Conservation (phyloP, 2,113 vertebrate genomes). For the Herpetotheres cachinnans region DNA sequence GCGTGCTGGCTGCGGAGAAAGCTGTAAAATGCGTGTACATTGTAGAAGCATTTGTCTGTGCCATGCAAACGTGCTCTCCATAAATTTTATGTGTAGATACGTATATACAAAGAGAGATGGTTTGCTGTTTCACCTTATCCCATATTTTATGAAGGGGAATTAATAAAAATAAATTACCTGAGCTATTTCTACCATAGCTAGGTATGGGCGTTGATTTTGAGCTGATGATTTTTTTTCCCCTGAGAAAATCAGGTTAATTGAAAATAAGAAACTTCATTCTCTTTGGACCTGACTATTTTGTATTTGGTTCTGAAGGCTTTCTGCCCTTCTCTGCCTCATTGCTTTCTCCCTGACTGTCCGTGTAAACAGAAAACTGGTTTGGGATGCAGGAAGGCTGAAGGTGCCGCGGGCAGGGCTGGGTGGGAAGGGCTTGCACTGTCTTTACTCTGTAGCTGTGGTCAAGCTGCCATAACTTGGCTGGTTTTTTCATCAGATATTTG, state of each 20-base stretch:
- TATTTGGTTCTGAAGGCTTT: background rate
- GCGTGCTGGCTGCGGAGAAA: background rate
- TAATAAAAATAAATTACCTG: accelerated
- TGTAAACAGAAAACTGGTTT: background rate
- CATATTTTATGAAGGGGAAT: accelerated
- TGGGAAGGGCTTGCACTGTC: background rate
- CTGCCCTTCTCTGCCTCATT: background rate
- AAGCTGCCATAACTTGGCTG: background rate
- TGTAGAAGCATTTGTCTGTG: background rate
- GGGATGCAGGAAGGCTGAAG: background rate
- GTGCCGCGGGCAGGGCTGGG: accelerated
- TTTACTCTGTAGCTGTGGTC: background rate
- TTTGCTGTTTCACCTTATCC: background rate
- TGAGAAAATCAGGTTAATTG: background rate
- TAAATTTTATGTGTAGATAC: background rate
- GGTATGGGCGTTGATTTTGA: background rate
- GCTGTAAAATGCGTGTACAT: background rate
- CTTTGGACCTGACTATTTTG: background rate
- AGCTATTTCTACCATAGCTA: background rate
- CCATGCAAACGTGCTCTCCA: accelerated
- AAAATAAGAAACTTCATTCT: background rate
- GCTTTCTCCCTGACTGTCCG: background rate
- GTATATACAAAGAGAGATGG: accelerated
- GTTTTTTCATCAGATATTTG: background rate
- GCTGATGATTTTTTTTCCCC: background rate